These are phyloP conservation scores for Ceyx melanurus DNA, from an alignment of 2,113 vertebrate genomes.

Conservation along the genomic window DNA sequence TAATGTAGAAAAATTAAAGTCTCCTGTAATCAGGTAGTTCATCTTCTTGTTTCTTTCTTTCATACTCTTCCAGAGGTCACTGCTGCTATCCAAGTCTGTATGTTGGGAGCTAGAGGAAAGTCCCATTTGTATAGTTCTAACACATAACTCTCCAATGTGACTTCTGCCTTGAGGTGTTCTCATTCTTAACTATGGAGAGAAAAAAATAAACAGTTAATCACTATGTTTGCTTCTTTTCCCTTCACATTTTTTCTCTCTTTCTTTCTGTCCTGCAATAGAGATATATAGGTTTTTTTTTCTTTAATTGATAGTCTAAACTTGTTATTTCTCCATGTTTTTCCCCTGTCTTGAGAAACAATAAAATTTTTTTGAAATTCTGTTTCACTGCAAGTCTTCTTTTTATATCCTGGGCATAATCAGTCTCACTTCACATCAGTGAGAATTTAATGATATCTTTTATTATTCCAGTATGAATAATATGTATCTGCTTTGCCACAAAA, in stretches of 20 bases:
- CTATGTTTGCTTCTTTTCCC: neutral
- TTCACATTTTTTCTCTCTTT: neutral
- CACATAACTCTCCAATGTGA: neutral
- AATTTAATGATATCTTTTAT: constrained; percentile 1
- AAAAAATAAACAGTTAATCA: neutral
- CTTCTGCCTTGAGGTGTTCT: neutral
- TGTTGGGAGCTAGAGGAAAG: neutral
- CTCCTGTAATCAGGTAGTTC: accelerated
- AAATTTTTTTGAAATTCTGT: constrained; percentile 19
- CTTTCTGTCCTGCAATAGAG: neutral
- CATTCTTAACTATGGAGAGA: neutral
- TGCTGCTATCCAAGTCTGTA: neutral
- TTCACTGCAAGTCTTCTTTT: neutral
- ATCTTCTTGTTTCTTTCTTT: neutral
- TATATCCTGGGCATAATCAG: neutral
- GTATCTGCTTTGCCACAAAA: neutral
- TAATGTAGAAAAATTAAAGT: neutral
- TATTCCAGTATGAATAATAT: neutral
- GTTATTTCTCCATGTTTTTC: neutral
- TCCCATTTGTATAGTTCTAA: neutral
- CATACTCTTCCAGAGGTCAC: neutral
- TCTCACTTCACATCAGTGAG: neutral
- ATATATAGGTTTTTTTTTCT: neutral
- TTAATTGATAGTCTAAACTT: neutral
- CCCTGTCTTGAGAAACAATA: neutral